A percentile compares a stretch with the other conserved stretches of the same genome.
These are phyloP conservation scores for Colletes collaris DNA, from an alignment of 2,888 invertebrate genomes.

Conservation along the genomic window DNA sequence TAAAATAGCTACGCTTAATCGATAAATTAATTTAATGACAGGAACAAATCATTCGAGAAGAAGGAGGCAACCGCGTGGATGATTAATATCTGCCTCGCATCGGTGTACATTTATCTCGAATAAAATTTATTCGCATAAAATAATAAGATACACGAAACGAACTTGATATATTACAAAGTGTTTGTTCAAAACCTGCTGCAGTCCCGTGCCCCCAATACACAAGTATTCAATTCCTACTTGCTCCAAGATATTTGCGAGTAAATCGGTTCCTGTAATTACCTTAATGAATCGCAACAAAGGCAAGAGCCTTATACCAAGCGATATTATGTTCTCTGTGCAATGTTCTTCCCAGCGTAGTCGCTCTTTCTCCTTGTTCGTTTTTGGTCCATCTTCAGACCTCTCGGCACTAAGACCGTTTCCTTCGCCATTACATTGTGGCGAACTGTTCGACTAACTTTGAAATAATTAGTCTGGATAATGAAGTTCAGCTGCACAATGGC, in stretches of 20 bases:
- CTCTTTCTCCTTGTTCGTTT: constrained; percentile 47
- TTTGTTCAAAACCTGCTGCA: not conserved
- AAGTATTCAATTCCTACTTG: constrained; percentile 62
- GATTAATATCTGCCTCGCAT: too few species aligned
- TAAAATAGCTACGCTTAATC: too few species aligned
- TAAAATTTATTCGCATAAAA: too few species aligned
- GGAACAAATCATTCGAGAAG: too few species aligned
- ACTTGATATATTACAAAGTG: not conserved
- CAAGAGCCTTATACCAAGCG: constrained; percentile 56
- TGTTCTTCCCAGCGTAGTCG: constrained; percentile 42
- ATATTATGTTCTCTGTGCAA: constrained; percentile 69
- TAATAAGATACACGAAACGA: too few species aligned
- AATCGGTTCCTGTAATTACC: constrained; percentile 77
- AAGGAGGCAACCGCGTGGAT: too few species aligned
- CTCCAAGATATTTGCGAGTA: constrained; percentile 60
- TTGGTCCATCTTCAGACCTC: constrained; percentile 61
- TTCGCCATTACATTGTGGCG: constrained; percentile 79
- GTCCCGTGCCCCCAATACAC: not conserved
- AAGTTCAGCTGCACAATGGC: constrained; percentile 79
- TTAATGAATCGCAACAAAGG: constrained; percentile 75
- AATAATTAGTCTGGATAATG: constrained; percentile 81
- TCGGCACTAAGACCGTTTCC: constrained; percentile 73
- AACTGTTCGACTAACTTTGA: constrained; percentile 80
- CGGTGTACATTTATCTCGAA: too few species aligned
- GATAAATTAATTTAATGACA: too few species aligned